phyloP scores from a whole-genome alignment of 1,140 invertebrate species.

The Alviniconcha marisindica region DNA sequence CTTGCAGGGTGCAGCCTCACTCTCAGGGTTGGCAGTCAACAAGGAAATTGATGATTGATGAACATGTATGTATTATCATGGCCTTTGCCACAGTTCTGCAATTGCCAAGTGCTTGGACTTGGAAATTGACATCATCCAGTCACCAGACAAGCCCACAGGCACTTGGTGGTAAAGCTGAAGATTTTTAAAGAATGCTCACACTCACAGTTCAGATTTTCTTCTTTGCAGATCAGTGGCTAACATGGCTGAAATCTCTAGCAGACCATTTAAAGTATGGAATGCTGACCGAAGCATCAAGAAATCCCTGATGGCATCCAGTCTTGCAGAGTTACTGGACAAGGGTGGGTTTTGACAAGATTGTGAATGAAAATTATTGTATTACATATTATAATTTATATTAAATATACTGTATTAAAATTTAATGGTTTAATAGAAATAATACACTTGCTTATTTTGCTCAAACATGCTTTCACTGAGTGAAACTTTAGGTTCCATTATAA shows the following conservation, averaged over 20 bases:
- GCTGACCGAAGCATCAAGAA: conserved; percentile 94
- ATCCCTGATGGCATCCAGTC: conserved; percentile 92
- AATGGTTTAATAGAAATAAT: not conserved
- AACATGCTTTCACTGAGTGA: too few species aligned
- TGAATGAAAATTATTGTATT: not conserved
- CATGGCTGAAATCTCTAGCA: conserved; percentile 15
- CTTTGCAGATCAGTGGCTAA: not conserved
- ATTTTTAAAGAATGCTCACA: not conserved
- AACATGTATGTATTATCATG: not conserved
- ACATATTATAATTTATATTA: not conserved
- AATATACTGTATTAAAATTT: too few species aligned
- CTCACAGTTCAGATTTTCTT: not conserved
- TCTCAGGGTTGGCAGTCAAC: too few species aligned
- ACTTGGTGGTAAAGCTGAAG: not conserved
- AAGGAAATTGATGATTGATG: too few species aligned
- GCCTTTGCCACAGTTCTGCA: not conserved
- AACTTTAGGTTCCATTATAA: too few species aligned
- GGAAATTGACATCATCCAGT: too few species aligned
- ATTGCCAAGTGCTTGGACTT: not conserved
- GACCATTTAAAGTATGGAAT: conserved; percentile 99
- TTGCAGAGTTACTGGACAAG: conserved; percentile 93
- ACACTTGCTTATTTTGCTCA: too few species aligned
- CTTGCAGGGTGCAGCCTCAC: too few species aligned
- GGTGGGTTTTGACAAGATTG: conserved; percentile 69
- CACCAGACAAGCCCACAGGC: too few species aligned